A percentile compares a stretch with the other conserved stretches of the same genome.
Evolutionary conservation across 1,140 invertebrate genomes (phyloP).

Genomic region (Nymphalis io): DNA sequence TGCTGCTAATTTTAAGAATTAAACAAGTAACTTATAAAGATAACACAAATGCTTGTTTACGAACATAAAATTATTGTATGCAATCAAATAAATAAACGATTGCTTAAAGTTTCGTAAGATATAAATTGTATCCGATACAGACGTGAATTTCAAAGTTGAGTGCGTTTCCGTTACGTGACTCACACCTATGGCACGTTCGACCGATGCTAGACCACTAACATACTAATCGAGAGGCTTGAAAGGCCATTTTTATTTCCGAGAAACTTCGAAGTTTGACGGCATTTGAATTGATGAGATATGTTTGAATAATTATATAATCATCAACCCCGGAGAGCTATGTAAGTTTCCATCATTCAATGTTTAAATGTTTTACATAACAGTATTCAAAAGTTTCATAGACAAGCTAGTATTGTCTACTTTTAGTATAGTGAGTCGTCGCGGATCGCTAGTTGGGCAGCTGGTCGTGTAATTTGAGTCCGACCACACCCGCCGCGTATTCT

Average conservation of each 20-base stretch:
- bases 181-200: slow-evolving; percentile 72
- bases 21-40: neutral
- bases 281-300: slow-evolving; percentile 36
- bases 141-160: slow-evolving; percentile 69
- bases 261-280: slow-evolving; percentile 41
- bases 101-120: slow-evolving; percentile 36
- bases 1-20: slow-evolving; percentile 15
- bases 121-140: slow-evolving; percentile 57
- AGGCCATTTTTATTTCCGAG: slow-evolving; percentile 60
- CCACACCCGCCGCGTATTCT: slow-evolving; percentile 50
- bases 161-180: slow-evolving; percentile 79
- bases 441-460: slow-evolving; percentile 36
- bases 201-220: slow-evolving; percentile 68
- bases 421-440: slow-evolving; percentile 27
- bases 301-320: neutral
- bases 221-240: slow-evolving; percentile 65
- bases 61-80: neutral
- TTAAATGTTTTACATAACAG: neutral
- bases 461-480: slow-evolving; percentile 47
- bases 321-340: no score
- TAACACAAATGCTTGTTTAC: neutral
- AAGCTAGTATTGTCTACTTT: slow-evolving; percentile 10
- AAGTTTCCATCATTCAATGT: no score
- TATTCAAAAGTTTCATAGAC: neutral
- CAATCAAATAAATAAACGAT: slow-evolving; percentile 11